Evolutionary conservation across 2,888 invertebrate species (phyloP).

Genomic region (Operophtera brumata): DNA sequence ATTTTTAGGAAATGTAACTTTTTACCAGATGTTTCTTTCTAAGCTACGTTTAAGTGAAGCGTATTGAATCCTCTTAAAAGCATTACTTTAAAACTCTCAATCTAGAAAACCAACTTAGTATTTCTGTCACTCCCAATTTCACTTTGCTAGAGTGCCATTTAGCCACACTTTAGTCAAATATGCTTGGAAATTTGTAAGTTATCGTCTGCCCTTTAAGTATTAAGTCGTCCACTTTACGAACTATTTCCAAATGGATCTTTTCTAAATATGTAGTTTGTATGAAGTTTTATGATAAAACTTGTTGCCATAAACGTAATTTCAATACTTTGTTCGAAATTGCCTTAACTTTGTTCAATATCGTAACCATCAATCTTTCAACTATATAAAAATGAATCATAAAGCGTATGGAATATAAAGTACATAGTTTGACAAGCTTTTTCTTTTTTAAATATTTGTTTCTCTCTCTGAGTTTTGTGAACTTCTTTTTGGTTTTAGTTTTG

Average conservation of each 20-base stretch:
- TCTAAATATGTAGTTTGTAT: constrained; percentile 1
- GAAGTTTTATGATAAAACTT: constrained; percentile 4
- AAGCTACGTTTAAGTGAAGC: not conserved
- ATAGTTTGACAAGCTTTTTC: too few relatives aligned
- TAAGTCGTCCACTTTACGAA: constrained; percentile 9
- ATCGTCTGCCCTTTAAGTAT: constrained; percentile 17
- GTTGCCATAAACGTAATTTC: not conserved
- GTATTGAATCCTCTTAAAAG: constrained; percentile 21
- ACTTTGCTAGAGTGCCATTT: constrained; percentile 15
- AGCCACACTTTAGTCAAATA: constrained; percentile 10
- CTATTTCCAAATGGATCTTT: constrained; percentile 14
- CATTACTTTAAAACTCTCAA: constrained; percentile 22
- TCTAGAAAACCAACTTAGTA: constrained; percentile 26
- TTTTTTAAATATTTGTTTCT: too few relatives aligned
- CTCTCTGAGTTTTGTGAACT: too few relatives aligned
- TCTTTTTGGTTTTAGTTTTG: too few relatives aligned
- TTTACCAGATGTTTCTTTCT: too few relatives aligned
- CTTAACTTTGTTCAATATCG: too few relatives aligned
- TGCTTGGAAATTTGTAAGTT: constrained; percentile 10
- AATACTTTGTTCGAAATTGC: too few relatives aligned
- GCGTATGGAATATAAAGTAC: too few relatives aligned
- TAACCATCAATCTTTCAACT: too few relatives aligned
- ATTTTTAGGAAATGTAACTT: too few relatives aligned
- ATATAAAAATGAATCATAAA: too few relatives aligned
- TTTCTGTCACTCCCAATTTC: not conserved